Base-by-base conservation (phyloP, 2,888 invertebrate genomes). In the Lapara coniferarum region DNA sequence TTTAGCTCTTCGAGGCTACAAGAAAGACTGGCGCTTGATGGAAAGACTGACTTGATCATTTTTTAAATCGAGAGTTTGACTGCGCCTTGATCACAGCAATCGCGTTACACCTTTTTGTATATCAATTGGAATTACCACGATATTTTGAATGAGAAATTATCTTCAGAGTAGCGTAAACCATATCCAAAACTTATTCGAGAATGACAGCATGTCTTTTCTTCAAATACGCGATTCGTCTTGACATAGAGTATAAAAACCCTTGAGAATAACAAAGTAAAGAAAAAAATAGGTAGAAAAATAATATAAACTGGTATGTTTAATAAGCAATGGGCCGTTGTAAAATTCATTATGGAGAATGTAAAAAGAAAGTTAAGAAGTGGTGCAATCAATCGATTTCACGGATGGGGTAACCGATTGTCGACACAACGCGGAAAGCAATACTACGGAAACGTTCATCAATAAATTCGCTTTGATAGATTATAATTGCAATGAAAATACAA, bases 311-410 rank as follows among this genome's bases (percentile, higher is more conserved):
- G 72, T 81, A 85, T 74, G 76, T 81, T 78, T 81, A 74, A 83
- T 83, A 80, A 72, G 74, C 89, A 90, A 75, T 79, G 80, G 89
- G 87, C 84, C 89, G 80, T 71, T 70, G 71, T 72, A 78, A 80
- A 84, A 66, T 81, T 71, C 66, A 70, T 59, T 59, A 56, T 59
- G 49, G 19, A 30, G 49, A 68, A 69, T 67, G 49, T 56, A 44
- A 69, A 66, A 66, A 70, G 58, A 70, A 67, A 71, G 67, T 66
- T 51, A 67, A 67, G 56, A 66, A 58, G 58, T 58, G 44, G 69
- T 66, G 56, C 57, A 58, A 66, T 66, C 55, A 70, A 68, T 88
- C 82, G 89, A 90, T 91, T 90, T 88, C 78, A 85, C 84, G 88
- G 83, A 78, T 80, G 81, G 78, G 76, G 78, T 83, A 85, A 88